Evolutionary conservation across 2,888 invertebrate genomes (phyloP).

Genomic region (Ornithoptera alexandrae): DNA sequence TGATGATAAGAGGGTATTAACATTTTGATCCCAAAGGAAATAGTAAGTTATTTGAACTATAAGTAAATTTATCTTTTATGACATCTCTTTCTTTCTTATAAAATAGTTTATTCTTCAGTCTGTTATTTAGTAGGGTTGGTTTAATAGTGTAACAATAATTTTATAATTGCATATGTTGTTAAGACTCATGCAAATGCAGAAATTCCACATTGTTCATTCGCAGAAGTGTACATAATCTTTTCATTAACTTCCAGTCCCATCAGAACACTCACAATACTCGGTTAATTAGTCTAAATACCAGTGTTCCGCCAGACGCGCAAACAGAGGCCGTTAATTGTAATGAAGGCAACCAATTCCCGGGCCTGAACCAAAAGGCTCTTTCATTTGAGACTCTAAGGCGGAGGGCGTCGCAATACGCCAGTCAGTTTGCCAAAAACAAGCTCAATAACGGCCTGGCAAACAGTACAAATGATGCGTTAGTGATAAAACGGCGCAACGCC

Average conservation of each 20-base stretch:
- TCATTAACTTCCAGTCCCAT: conserved; percentile 59
- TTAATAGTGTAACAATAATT: not conserved
- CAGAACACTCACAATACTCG: conserved; percentile 62
- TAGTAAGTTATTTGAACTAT: conserved; percentile 53
- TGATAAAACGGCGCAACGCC: conserved; percentile 63
- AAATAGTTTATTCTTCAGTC: not conserved
- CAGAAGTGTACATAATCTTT: conserved; percentile 49
- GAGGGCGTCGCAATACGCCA: conserved; percentile 61
- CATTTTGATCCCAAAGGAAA: conserved; percentile 66
- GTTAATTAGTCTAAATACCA: conserved; percentile 77
- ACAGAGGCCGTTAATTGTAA: conserved; percentile 71
- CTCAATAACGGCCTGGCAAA: conserved; percentile 75
- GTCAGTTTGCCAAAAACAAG: conserved; percentile 75
- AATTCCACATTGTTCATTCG: not conserved
- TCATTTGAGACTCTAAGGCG: conserved; percentile 66
- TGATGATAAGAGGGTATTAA: conserved; percentile 52
- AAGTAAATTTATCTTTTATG: not conserved
- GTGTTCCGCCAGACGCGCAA: conserved; percentile 74
- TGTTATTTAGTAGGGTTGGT: too few relatives aligned
- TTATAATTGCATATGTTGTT: not conserved
- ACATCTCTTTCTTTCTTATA: not conserved
- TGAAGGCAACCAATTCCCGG: conserved; percentile 72
- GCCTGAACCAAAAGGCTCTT: conserved; percentile 66
- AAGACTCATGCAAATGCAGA: not conserved
- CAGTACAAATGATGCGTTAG: conserved; percentile 77